A percentile compares a stretch with the other conserved stretches of the same genome.
Evolutionary conservation across 2,113 vertebrate species (phyloP).

Genomic region (Scomber colias): DNA sequence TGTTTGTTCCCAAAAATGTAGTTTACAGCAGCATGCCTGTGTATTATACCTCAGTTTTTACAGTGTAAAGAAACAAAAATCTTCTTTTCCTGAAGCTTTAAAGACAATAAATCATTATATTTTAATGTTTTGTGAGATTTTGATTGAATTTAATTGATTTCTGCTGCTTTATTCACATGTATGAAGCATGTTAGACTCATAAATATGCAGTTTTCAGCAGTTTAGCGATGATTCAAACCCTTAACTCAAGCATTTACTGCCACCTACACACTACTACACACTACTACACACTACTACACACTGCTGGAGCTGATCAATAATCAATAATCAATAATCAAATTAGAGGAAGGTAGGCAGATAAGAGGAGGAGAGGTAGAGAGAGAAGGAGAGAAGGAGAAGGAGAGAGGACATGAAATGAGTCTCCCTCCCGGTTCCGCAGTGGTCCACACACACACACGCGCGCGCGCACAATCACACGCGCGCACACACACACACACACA

Average conservation of each 20-base stretch:
- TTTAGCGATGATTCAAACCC: neutral
- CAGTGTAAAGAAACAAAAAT: too few relatives aligned
- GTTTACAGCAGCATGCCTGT: neutral
- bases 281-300: too few relatives aligned
- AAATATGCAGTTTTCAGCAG: neutral
- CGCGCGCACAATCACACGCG: slow-evolving; percentile 6
- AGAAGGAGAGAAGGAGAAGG: neutral
- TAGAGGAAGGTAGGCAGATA: neutral
- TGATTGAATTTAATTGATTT: neutral
- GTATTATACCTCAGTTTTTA: neutral
- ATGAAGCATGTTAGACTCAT: neutral
- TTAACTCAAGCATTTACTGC: too few relatives aligned
- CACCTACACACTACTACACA: too few relatives aligned
- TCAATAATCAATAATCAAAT: slow-evolving; percentile 53
- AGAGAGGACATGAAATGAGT: neutral
- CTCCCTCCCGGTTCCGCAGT: slow-evolving; percentile 63
- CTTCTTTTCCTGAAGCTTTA: neutral
- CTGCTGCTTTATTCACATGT: neutral
- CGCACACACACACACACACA: slow-evolving; percentile 18
- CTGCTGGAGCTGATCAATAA: slow-evolving; percentile 5
- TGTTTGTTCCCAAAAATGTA: neutral
- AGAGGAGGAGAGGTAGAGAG: neutral
- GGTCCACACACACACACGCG: slow-evolving; percentile 32
- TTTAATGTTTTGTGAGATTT: neutral
- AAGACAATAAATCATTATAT: neutral